phyloP scores from a whole-genome alignment of 2,888 invertebrate genomes.

The Peribatodes rhomboidaria region DNA sequence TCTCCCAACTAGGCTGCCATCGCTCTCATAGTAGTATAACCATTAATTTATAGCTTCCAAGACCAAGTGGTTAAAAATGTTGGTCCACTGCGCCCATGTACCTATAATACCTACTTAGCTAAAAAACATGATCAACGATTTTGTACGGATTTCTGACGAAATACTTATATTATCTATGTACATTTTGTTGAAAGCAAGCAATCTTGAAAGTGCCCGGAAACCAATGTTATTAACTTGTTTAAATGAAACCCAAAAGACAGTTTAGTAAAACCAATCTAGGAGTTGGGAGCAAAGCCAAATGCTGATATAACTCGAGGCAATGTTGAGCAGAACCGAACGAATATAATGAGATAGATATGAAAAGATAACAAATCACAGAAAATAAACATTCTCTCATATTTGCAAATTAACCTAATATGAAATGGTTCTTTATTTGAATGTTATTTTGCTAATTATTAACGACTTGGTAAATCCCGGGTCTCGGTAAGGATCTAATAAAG shows the following conservation, averaged over 20 bases:
- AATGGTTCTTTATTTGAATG: conserved; percentile 2
- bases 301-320: conserved; percentile 9
- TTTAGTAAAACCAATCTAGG: conserved; percentile 9
- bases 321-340: conserved; percentile 6
- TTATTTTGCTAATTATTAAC: conserved; percentile 12
- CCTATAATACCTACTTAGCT: too few relatives aligned
- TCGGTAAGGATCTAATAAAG: conserved; percentile 4
- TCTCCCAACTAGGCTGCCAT: too few relatives aligned
- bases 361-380: conserved; percentile 24
- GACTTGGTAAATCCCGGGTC: background rate
- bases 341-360: conserved; percentile 26
- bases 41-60: too few relatives aligned
- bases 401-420: conserved; percentile 9
- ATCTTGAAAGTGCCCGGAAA: background rate
- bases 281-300: conserved; percentile 16
- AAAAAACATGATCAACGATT: too few relatives aligned
- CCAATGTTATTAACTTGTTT: background rate
- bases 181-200: background rate
- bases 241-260: too few relatives aligned
- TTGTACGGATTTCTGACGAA: background rate
- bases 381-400: conserved; percentile 16
- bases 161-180: background rate
- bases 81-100: too few relatives aligned
- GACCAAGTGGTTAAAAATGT: too few relatives aligned
- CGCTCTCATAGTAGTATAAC: too few relatives aligned